These are phyloP conservation scores for Eurytoma adleriae DNA, from an alignment of 2,888 invertebrate species.

Conservation along the genomic window DNA sequence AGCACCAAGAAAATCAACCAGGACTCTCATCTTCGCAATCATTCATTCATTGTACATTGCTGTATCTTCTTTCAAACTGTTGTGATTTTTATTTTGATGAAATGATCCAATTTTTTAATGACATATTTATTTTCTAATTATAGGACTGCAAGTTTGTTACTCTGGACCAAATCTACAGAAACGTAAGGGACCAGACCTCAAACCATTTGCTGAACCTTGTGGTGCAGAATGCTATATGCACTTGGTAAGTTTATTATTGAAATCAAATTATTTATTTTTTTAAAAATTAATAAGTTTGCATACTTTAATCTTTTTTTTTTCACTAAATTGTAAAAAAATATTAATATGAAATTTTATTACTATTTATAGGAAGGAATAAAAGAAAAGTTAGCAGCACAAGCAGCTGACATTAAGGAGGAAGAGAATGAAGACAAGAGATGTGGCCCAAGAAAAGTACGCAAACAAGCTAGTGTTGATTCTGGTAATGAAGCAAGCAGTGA, in stretches of 20 bases:
- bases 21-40: conserved; percentile 65
- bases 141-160: conserved; percentile 92
- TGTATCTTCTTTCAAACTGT: conserved; percentile 55
- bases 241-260: conserved; percentile 80
- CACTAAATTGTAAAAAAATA: too few species aligned
- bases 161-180: conserved; percentile 93
- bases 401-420: conserved; percentile 79
- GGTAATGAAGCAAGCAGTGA: conserved; percentile 96
- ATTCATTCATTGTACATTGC: conserved; percentile 66
- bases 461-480: conserved; percentile 86
- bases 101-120: conserved; percentile 7
- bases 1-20: conserved; percentile 66
- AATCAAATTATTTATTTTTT: conserved; percentile 26
- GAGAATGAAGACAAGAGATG: conserved; percentile 76
- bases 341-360: conserved; percentile 18
- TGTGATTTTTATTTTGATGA: conserved; percentile 26
- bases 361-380: conserved; percentile 86
- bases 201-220: conserved; percentile 91
- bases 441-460: conserved; percentile 79
- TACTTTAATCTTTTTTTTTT: too few species aligned
- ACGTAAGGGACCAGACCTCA: conserved; percentile 92
- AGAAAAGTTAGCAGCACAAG: conserved; percentile 85
- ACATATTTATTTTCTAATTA: conserved; percentile 41
- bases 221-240: conserved; percentile 92
- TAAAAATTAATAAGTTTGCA: too few species aligned